Evolutionary conservation across 1,140 invertebrate genomes (phyloP), one percentile per base, ranked within the genome.

Genomic region (Panulirus ornatus): DNA sequence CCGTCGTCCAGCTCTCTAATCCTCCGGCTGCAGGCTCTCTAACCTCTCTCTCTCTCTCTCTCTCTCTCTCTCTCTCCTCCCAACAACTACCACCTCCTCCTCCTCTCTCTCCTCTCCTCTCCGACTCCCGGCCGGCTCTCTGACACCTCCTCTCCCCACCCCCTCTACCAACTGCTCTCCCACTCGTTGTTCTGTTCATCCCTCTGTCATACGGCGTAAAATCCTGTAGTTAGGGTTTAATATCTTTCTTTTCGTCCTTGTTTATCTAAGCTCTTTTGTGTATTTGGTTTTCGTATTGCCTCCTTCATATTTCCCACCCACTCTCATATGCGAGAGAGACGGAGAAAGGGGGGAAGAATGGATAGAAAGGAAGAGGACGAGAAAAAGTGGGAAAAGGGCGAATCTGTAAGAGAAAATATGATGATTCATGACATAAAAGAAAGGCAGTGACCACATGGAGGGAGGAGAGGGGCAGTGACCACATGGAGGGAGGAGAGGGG

Each of bases 141-240:
- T 63, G 6, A 14, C 81, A 34, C 81, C 34, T 19, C 19, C 51
- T 40, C 44, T 58, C 16, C 34, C 47, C 42, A 42, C 42, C 42
- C 75, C 42, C 42, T 78, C 42, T 38, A 19, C 34, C 54, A 27
- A 47, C 36, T 51, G 58, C 79, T 83, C 79, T 83, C 79, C 58
- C 79, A 58, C 79, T 83, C 79, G 34, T 30, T n/a, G n/a, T n/a
- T n/a, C n/a, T n/a, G n/a, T n/a, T n/a, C n/a, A n/a, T n/a, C n/a
- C n/a, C n/a, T n/a, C n/a, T n/a, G n/a, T n/a, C n/a, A n/a, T n/a
- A n/a, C n/a, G n/a, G n/a, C n/a, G n/a, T n/a, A n/a, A n/a, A n/a
- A n/a, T n/a, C n/a, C n/a, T n/a, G n/a, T n/a, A n/a, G n/a, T n/a
- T n/a, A n/a, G n/a, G n/a, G n/a, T n/a, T n/a, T n/a, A n/a, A n/a